These are phyloP conservation scores for Orchestia grillus DNA, from an alignment of 1,140 invertebrate genomes.

Conservation along the genomic window DNA sequence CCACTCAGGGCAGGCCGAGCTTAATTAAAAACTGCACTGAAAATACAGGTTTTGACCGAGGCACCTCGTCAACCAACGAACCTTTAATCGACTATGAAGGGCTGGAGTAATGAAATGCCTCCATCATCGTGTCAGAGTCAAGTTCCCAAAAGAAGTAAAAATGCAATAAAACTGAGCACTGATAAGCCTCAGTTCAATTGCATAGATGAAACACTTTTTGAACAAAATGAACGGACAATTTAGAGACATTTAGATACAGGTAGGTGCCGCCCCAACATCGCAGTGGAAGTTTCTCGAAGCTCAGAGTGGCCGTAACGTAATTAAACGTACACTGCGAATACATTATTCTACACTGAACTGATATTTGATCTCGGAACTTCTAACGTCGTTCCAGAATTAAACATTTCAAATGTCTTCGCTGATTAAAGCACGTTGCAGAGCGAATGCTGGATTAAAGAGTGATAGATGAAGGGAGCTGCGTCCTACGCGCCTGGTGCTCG, in stretches of 20 bases:
- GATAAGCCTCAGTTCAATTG: background rate
- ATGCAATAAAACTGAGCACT: background rate
- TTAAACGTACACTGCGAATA: background rate
- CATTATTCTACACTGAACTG: too few species aligned
- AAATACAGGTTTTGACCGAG: constrained; percentile 35
- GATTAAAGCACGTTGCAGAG: too few species aligned
- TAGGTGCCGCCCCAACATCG: background rate
- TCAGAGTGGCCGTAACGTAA: background rate
- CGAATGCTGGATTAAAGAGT: too few species aligned
- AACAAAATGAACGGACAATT: background rate
- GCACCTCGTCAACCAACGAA: background rate
- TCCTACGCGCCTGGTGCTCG: too few species aligned
- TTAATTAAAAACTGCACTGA: constrained; percentile 18
- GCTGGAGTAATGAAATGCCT: background rate
- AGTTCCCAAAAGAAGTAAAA: background rate
- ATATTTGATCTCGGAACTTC: too few species aligned
- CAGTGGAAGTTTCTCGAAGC: background rate
- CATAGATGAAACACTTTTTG: background rate
- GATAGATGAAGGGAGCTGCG: too few species aligned
- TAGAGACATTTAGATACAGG: background rate
- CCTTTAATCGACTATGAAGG: background rate
- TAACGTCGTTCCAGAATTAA: too few species aligned
- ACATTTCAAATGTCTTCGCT: too few species aligned
- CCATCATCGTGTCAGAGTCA: background rate
- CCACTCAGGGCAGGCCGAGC: background rate